phyloP scores from a whole-genome alignment of 2,888 invertebrate genomes.

The Ophonus ardosiacus region DNA sequence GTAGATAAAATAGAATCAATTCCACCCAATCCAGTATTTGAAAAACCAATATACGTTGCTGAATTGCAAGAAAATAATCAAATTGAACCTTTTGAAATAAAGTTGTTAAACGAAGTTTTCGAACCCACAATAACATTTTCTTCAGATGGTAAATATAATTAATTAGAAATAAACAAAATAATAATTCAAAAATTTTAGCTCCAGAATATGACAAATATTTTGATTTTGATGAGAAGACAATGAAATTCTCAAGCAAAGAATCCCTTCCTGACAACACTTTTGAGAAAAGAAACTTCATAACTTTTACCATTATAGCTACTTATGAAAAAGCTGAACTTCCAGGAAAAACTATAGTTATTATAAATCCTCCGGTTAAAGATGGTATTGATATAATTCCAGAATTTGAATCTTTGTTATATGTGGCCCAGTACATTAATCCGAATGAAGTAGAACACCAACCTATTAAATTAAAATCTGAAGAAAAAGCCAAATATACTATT shows the following conservation, averaged over 20 bases:
- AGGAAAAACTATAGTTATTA: slow-evolving; percentile 70
- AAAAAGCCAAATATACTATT: background rate
- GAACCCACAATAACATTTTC: background rate
- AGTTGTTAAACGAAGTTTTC: background rate
- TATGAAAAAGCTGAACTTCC: slow-evolving; percentile 71
- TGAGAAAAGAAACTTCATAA: background rate
- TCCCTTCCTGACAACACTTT: background rate
- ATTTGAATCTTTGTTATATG: slow-evolving; percentile 1
- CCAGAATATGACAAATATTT: background rate
- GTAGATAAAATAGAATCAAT: slow-evolving; percentile 74
- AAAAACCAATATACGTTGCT: slow-evolving; percentile 73
- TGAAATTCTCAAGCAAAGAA: background rate
- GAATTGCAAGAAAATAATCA: background rate
- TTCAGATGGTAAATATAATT: background rate
- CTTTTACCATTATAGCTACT: slow-evolving; percentile 72
- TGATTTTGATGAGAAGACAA: background rate
- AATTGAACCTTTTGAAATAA: background rate
- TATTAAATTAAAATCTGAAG: background rate
- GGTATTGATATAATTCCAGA: background rate
- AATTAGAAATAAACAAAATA: background rate
- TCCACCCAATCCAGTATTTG: slow-evolving; percentile 76
- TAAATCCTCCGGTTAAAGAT: background rate
- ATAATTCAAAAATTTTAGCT: background rate
- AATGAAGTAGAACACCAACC: background rate
- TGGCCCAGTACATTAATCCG: slow-evolving; percentile 6